Evolutionary conservation across 2,888 invertebrate genomes (phyloP).

Genomic region (Himalopsyche anomala): DNA sequence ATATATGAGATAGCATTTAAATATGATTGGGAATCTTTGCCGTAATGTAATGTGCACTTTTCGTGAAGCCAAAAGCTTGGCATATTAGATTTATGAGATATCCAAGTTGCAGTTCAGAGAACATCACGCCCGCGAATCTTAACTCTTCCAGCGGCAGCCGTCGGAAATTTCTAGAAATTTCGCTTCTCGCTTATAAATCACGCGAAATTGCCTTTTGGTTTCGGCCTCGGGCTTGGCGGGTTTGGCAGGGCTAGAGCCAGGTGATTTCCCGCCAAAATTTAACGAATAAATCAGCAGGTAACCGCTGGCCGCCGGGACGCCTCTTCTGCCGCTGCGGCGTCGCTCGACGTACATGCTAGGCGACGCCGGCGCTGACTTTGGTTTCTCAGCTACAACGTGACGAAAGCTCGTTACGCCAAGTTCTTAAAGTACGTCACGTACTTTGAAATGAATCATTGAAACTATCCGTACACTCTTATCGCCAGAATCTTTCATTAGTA

Average conservation of each 20-base stretch:
- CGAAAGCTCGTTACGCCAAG: background rate
- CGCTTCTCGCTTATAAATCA: conserved; percentile 48
- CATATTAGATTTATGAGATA: background rate
- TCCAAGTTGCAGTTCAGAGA: conserved; percentile 39
- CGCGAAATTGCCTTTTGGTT: conserved; percentile 49
- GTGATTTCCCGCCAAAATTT: conserved; percentile 36
- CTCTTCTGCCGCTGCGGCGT: background rate
- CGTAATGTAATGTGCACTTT: background rate
- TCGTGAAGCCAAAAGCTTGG: background rate
- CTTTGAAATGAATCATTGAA: no score
- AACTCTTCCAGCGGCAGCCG: conserved; percentile 29
- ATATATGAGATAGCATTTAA: no score
- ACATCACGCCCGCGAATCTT: conserved; percentile 17
- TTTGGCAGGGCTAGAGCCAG: conserved; percentile 10
- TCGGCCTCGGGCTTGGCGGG: conserved; percentile 11
- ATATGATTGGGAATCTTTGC: background rate
- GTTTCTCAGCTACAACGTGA: background rate
- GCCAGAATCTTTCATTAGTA: no score
- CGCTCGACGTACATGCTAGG: background rate
- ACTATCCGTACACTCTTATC: no score
- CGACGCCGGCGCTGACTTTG: background rate
- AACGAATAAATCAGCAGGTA: conserved; percentile 44
- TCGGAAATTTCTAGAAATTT: conserved; percentile 37
- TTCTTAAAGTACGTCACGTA: background rate
- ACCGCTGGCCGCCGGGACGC: conserved; percentile 23